Base-by-base conservation (phyloP, 2,113 vertebrate species). In the Vulpes ferrilata region DNA sequence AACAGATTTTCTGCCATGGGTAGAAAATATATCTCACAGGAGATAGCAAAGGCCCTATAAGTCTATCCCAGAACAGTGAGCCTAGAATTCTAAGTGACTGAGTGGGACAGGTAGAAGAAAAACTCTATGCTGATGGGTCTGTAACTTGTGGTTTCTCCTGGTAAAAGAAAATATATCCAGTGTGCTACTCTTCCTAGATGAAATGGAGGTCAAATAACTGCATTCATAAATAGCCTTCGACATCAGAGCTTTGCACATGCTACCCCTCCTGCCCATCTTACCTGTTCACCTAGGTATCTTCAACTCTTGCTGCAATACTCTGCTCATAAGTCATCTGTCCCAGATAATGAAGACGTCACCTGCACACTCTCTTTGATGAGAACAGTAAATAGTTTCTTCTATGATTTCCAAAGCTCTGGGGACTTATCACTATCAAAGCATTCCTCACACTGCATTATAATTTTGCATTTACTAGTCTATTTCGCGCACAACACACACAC, bases 1-100 rank as follows among this genome's bases (percentile, higher is more conserved):
- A 97, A 96, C 81, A 97, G 95, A 95, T 96, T 96, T 97, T 96
- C 95, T 97, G 92, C 96, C 80, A 94, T 60, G 32, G n/a, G 84
- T 96, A 94, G 95, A 97, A 97, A 85, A 96, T 94, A 88, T 85
- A 93, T 94, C 92, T 90, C 82, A 96, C 64, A 90, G 83, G 91
- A 97, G 97, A 97, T 19, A 89, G 87, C 15, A 82, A 93, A 97
- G 81, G 35, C 32, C 51, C 64, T 96, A 48, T 84, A 95, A 92
- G 71, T 97, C 95, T 95, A 51, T 62, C 84, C 38, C 53, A 64
- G 48, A 96, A 90, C 25, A 81, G 20, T n/a, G 11, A 90, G 55
- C 23, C 53, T 62, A 64, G 95, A 98, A 98, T 97, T 84, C 87
- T 96, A 97, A 98, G 59, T 95, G 93, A 94, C 48, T 96, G 57